These are phyloP conservation scores for Scaptodrosophila lebanonensis DNA, from an alignment of 1,140 invertebrate genomes.

Conservation along the genomic window DNA sequence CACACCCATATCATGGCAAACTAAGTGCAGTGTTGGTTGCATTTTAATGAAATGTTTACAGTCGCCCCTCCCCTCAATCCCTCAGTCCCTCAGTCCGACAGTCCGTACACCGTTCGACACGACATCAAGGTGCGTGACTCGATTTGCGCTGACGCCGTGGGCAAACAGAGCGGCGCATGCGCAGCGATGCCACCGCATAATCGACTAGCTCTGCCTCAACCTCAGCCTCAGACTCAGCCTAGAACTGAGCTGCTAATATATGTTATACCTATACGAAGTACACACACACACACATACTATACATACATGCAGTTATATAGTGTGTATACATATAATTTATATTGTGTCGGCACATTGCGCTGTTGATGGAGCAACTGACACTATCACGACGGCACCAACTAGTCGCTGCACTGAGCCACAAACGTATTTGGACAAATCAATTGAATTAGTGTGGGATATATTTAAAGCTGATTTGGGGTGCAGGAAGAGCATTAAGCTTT, in stretches of 20 bases:
- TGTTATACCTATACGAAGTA: constrained; percentile 38
- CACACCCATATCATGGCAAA: too few species aligned
- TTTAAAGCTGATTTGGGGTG: too few species aligned
- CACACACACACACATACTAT: too few species aligned
- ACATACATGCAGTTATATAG: constrained; percentile 17
- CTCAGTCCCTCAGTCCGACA: too few species aligned
- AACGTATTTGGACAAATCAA: too few species aligned
- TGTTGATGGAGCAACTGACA: constrained; percentile 66
- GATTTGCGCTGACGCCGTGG: constrained; percentile 4
- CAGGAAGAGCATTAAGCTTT: too few species aligned
- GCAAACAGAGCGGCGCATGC: neutral
- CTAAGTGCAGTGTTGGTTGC: too few species aligned
- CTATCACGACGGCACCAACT: constrained; percentile 62
- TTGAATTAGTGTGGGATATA: too few species aligned
- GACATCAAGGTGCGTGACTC: constrained; percentile 26
- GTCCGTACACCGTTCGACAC: too few species aligned
- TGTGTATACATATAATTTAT: constrained; percentile 55
- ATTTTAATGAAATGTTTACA: neutral
- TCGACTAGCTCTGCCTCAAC: too few species aligned
- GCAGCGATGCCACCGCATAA: neutral
- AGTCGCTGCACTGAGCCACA: constrained; percentile 19
- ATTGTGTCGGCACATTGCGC: constrained; percentile 63
- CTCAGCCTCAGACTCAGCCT: neutral
- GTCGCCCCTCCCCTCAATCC: too few species aligned
- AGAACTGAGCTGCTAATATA: constrained; percentile 29